Percentiles rank a stretch among this genome's conserved stretches.
Evolutionary conservation across 2,797 vertebrate genomes (phyloP).

Genomic region (Euthynnus affinis): DNA sequence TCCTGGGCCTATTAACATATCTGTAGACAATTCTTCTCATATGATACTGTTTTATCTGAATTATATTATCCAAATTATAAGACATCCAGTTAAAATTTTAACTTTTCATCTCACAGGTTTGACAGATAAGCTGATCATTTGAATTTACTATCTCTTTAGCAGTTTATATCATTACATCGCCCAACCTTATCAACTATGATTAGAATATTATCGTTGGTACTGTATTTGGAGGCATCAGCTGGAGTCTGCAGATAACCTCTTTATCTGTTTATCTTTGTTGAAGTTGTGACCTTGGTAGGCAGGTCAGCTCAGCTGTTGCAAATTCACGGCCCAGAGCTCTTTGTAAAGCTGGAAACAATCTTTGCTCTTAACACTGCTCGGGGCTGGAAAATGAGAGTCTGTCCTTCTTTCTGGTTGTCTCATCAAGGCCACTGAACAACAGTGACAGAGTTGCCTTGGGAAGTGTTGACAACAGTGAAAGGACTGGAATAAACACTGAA

Average conservation of each 20-base stretch:
- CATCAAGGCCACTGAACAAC: conserved; percentile 63
- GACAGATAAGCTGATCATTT: background rate
- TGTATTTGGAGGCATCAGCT: background rate
- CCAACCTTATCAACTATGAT: background rate
- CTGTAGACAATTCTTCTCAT: no score
- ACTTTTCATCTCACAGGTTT: background rate
- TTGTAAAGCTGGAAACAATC: conserved; percentile 62
- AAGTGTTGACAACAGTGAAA: conserved; percentile 40
- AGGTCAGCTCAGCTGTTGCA: conserved; percentile 39
- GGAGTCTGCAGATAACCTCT: conserved; percentile 19
- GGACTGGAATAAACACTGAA: conserved; percentile 24
- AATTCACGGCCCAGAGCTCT: conserved; percentile 54
- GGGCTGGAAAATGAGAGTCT: conserved; percentile 59
- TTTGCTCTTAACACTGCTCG: conserved; percentile 57
- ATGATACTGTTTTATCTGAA: no score
- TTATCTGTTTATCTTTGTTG: conserved; percentile 41
- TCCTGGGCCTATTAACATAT: no score
- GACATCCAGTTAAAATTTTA: background rate
- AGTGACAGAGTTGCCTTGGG: conserved; percentile 36
- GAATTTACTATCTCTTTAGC: background rate
- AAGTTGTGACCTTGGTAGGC: conserved; percentile 54
- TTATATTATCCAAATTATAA: no score
- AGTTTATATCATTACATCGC: background rate
- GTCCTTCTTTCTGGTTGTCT: conserved; percentile 55
- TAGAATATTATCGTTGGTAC: background rate